Conservation (phyloP, 2,888 invertebrate species). For the Eucera pruinosa region DNA sequence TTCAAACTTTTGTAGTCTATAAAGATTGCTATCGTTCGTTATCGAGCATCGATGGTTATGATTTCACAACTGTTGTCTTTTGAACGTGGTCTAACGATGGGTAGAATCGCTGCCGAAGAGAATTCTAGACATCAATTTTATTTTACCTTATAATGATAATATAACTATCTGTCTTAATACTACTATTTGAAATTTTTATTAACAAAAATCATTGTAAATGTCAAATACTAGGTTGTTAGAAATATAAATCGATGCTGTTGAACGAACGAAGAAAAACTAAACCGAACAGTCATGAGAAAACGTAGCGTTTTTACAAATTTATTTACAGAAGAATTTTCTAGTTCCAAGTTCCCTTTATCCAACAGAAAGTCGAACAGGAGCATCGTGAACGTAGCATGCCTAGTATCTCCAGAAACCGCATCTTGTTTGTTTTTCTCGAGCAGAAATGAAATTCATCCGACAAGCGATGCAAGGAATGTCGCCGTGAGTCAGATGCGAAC, state of each 20-base stretch:
- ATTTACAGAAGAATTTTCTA: conserved; percentile 20
- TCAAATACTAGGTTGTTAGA: background rate
- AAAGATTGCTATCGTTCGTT: no score
- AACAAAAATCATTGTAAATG: background rate
- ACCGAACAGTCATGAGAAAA: background rate
- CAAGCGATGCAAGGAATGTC: conserved; percentile 69
- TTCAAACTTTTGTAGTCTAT: no score
- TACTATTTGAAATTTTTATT: no score
- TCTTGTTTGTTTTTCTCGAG: conserved; percentile 50
- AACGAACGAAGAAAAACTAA: background rate
- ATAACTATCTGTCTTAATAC: no score
- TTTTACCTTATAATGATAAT: no score
- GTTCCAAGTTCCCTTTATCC: conserved; percentile 46
- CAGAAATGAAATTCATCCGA: conserved; percentile 75
- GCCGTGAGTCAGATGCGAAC: conserved; percentile 65
- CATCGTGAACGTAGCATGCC: conserved; percentile 18
- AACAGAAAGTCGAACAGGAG: conserved; percentile 13
- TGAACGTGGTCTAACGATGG: no score
- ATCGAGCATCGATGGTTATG: no score
- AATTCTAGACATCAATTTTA: no score
- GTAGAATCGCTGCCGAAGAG: no score
- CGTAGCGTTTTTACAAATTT: background rate
- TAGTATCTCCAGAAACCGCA: conserved; percentile 40
- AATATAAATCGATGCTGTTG: background rate
- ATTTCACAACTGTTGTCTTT: no score